Evolutionary conservation across 2,797 vertebrate species (phyloP), one percentile per base, ranked within the genome.

Genomic region (Sebastes oblongus): DNA sequence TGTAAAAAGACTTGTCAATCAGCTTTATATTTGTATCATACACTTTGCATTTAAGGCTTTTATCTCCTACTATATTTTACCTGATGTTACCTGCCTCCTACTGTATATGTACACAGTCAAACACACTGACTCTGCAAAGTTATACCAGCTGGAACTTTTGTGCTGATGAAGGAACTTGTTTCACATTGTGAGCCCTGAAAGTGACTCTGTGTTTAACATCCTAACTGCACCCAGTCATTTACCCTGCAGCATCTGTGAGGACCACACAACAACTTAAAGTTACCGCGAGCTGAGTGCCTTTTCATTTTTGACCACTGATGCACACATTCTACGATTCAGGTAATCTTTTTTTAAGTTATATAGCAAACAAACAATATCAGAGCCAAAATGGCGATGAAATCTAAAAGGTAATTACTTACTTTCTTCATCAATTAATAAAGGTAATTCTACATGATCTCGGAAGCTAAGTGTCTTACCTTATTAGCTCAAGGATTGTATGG

Each of bases 171-270:
- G 82, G 88, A 86, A 78, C 83, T 90, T 80, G 89, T 90, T 89
- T 82, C 84, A 91, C 86, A 86, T 87, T 78, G 86, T 6, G 65
- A 84, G 80, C 89, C 87, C 76, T 91, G 90, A 88, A 88, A 91
- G 84, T 89, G 86, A 89, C 85, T 89, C 80, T 13, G 78, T 88
- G 88, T 85, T 92, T 88, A 82, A 89, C 88, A 90, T 88, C 88
- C 81, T 25, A 76, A 82, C 79, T 42, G 85, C 81, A 79, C 46
- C 32, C 4, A 46, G 81, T 80, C 24, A 83, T 88, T 84, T 72
- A 61, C 72, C 61, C 58, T 3, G 60, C 76, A 78, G 84, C 66
- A 65, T 81, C 84, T 55, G 76, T 9, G 22, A 54, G 46, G 42
- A 55, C 75, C 66, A 52, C 27, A 66, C 65, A 54, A 27, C 75